phyloP scores from a whole-genome alignment of 2,797 vertebrate species.

The Ibycter americanus region DNA sequence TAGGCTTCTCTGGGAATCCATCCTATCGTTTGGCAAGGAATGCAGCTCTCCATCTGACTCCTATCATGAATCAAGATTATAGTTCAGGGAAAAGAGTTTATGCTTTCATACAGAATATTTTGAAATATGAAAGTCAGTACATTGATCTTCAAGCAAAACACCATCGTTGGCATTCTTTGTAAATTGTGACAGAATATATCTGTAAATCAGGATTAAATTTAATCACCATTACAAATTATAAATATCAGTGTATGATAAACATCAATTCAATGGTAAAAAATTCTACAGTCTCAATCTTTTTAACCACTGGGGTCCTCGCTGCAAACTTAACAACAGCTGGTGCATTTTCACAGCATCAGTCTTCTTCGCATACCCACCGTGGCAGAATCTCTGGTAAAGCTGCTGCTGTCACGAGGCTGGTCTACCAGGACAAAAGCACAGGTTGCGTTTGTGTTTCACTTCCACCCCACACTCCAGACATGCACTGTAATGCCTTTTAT shows the following conservation, averaged over 20 bases:
- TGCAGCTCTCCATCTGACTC: neutral
- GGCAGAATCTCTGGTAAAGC: neutral
- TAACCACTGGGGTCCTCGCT: rapidly evolving
- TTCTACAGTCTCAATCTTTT: neutral
- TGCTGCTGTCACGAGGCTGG: rapidly evolving
- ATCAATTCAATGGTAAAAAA: neutral
- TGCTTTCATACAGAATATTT: neutral
- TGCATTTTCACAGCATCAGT: neutral
- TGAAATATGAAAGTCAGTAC: neutral
- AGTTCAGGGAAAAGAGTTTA: neutral
- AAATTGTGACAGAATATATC: neutral
- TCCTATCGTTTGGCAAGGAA: neutral
- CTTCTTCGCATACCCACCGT: neutral
- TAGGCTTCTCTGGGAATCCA: neutral
- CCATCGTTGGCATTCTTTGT: neutral
- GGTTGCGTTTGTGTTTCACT: rapidly evolving
- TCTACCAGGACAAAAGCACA: neutral
- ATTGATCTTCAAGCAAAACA: neutral
- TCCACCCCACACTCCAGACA: neutral
- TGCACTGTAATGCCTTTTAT: rapidly evolving
- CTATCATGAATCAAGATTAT: neutral
- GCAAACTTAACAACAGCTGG: neutral
- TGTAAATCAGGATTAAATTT: neutral
- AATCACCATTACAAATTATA: neutral
- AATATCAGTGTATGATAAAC: neutral